phyloP scores from a whole-genome alignment of 2,888 invertebrate species.

The Ceriagrion tenellum region DNA sequence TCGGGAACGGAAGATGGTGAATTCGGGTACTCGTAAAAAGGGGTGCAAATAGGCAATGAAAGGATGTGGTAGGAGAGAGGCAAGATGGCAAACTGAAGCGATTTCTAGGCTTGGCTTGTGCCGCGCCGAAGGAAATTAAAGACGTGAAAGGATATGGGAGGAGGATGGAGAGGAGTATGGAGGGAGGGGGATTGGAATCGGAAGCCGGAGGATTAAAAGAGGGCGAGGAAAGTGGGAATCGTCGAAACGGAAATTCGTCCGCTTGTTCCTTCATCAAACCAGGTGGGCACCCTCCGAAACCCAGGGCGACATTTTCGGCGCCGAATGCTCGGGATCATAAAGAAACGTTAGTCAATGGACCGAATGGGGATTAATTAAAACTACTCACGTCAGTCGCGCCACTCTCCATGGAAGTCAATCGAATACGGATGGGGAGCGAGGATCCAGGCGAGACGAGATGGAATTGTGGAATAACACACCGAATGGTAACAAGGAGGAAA shows the following conservation, averaged over 20 bases:
- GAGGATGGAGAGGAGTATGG: neutral
- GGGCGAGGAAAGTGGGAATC: neutral
- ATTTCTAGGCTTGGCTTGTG: neutral
- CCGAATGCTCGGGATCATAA: neutral
- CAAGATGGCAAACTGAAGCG: neutral
- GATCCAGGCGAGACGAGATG: too few relatives aligned
- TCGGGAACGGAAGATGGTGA: neutral
- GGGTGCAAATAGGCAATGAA: neutral
- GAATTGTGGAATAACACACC: too few relatives aligned
- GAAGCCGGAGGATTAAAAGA: neutral
- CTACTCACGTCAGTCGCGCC: too few relatives aligned
- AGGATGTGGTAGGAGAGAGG: neutral
- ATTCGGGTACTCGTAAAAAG: neutral
- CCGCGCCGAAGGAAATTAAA: neutral
- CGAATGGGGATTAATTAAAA: neutral
- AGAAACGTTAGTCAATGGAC: neutral
- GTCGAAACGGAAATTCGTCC: conserved; percentile 2
- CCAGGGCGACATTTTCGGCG: neutral
- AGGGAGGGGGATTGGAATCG: neutral
- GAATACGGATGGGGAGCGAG: too few relatives aligned
- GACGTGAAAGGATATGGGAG: neutral
- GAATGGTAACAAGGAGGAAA: too few relatives aligned
- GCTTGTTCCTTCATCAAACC: neutral
- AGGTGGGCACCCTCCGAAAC: neutral
- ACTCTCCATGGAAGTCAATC: too few relatives aligned